Evolutionary conservation across 2,888 invertebrate genomes (phyloP).

Genomic region (Chrysolina oricalcia): DNA sequence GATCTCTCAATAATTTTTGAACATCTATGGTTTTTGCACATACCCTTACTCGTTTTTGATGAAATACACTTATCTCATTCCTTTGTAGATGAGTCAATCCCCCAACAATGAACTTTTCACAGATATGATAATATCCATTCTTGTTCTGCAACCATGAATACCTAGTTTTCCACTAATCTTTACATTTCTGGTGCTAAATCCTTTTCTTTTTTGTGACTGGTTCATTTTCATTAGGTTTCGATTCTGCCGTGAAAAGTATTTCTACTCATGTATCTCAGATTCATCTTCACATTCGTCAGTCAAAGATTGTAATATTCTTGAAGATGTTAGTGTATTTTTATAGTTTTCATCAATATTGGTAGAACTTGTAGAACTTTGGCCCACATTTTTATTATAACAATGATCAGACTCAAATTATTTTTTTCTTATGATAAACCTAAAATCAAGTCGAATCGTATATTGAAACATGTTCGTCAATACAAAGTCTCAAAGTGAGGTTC

Average conservation of each 20-base stretch:
- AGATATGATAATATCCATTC: background rate
- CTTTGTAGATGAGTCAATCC: background rate
- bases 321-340: background rate
- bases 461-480: slow-evolving; percentile 5
- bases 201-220: background rate
- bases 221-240: background rate
- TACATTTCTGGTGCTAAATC: background rate
- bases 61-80: background rate
- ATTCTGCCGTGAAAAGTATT: background rate
- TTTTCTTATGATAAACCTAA: background rate
- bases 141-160: slow-evolving; percentile 6
- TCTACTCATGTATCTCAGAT: background rate
- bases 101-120: slow-evolving; percentile 12
- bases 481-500: no score
- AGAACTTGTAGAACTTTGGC: slow-evolving; percentile 6
- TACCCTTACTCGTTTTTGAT: background rate
- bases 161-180: background rate
- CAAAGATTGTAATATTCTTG: background rate
- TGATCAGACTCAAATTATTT: background rate
- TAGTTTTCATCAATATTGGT: background rate
- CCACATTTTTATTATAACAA: background rate
- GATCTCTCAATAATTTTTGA: slow-evolving; percentile 5
- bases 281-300: background rate
- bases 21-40: slow-evolving; percentile 1
- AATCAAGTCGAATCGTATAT: background rate